phyloP scores from a whole-genome alignment of 2,888 invertebrate species.

The Ypsolopha sequella region DNA sequence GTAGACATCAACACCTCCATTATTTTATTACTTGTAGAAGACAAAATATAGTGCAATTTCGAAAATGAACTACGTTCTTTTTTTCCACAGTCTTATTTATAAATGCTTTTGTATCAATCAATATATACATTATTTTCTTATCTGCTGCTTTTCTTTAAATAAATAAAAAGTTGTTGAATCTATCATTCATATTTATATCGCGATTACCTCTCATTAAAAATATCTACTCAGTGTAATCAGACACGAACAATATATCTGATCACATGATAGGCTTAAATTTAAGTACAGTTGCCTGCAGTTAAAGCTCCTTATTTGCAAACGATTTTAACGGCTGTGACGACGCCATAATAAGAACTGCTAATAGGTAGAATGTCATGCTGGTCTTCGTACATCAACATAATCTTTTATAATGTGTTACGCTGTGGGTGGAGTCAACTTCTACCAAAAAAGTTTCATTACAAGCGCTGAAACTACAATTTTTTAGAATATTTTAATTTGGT shows the following conservation, averaged over 20 bases:
- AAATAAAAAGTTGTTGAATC: not conserved
- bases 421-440: no score
- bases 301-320: no score
- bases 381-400: no score
- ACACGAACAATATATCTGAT: not conserved
- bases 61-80: not conserved
- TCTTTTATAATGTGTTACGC: no score
- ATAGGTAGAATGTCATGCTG: no score
- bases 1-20: conserved; percentile 3
- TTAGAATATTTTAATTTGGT: no score
- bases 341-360: no score
- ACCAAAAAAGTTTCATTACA: no score
- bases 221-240: not conserved
- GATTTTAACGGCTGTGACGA: no score
- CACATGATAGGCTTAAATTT: no score
- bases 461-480: no score
- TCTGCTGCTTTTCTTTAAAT: not conserved
- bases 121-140: not conserved
- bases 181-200: not conserved
- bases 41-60: conserved; percentile 5
- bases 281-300: no score
- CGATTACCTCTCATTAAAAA: not conserved
- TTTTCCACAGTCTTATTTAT: conserved; percentile 4
- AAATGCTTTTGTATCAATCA: not conserved
- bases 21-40: conserved; percentile 1